Base-by-base conservation (phyloP, 1,140 invertebrate genomes). In the Stegodyphus mimosarum region DNA sequence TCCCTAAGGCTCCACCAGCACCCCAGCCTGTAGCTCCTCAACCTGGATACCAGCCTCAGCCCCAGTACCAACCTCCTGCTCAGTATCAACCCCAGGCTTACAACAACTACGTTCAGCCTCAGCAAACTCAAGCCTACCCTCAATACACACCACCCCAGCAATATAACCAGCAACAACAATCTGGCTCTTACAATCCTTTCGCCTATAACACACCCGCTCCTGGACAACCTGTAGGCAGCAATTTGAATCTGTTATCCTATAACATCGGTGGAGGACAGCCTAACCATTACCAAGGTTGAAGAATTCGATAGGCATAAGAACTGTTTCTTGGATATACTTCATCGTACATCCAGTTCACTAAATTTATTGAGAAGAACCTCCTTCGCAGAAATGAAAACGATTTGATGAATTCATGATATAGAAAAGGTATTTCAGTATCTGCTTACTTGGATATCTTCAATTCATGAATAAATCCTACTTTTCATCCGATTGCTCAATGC, bases 41-140 rank as follows among this genome's bases (percentile, higher is more conserved):
- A 11, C 76, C 75, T 11, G 69, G 70, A 7, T 86, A 74, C 15
- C 79, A 75, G 6, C 87, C 75, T 5, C 81, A 75, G 51, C 81
- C 72, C 6, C 55, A 72, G 63, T 74, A 75, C 50, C 17, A 83
- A 13, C 18, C 72, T 6, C 70, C 70, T 5, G 49, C 9, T 17
- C 51, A 73, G 15, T 55, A 73, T 4, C 70, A 50, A 52, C 49
- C 71, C n/a, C 71, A 66, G n/a, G 70, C 71, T 13, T 81, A 81
- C 69, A 83, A 83, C 81, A 84, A 84, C 64, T 84, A 84, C 60
- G 81, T 84, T 7, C 81, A 84, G 73, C 81, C 81, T 60, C 81
- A 84, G 13, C 81, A 49, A 6, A 84, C 17, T 51, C 81, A 84
- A 1, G 50, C n/a, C 33, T 75, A 84, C 64, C 53, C 66, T 51